Evolutionary conservation across 2,888 invertebrate species (phyloP), one percentile per base, ranked within the genome.

Genomic region (Helleia helle): DNA sequence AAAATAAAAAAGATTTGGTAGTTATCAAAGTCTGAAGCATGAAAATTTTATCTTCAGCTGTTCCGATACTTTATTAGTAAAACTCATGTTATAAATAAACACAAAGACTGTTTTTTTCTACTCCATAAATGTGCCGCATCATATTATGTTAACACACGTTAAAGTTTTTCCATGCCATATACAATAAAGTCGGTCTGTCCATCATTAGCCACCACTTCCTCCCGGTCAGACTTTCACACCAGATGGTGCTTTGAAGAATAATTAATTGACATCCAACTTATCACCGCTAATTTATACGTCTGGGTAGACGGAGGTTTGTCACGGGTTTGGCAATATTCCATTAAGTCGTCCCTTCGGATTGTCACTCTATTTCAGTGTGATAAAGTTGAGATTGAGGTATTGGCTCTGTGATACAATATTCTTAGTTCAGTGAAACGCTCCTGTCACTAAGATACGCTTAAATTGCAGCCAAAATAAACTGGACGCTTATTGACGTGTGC

Each of bases 221-320:
- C 58, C 47, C 59, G 57, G 53, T 56, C 54, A 62, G 58, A 58
- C 54, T 58, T 56, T 63, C 63, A 56, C 63, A 69, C 80, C 81
- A 84, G 72, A 76, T 83, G 81, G 74, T 64, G 69, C 83, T 83
- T 84, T 81, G 83, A 83, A 81, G 83, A 81, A 80, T 83, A 79
- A 83, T 81, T 81, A 83, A 84, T 83, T 84, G 83, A 76, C 83
- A 73, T 71, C 77, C 76, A 68, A 83, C 84, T 81, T 83, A 84
- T 84, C 81, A 83, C 73, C 62, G 74, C 52, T 80, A 84, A 84
- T 84, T 83, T 83, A 84, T 83, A 72, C 73, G 77, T 81, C 76
- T 76, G 73, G 63, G 65, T 69, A 71, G 69, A 69, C 69, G 68
- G 69, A 69, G 70, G 69, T 71, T 76, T 77, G 77, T 76, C 80